Conservation (phyloP, 2,113 vertebrate species). For the Okapia johnstoni region DNA sequence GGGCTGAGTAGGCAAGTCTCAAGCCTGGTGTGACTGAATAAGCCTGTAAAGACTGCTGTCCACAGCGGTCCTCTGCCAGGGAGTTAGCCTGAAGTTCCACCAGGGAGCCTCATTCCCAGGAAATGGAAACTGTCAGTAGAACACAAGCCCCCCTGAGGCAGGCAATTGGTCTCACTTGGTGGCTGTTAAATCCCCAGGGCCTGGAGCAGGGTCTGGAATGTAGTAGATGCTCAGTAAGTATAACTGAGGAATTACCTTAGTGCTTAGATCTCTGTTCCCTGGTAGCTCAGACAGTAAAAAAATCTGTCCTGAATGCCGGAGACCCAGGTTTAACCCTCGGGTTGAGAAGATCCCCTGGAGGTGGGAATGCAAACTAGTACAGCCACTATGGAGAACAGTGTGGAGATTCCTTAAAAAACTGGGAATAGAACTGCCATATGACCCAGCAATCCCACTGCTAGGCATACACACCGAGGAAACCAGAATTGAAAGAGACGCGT, state of each 20-base stretch:
- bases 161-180: neutral
- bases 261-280: neutral
- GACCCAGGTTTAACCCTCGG: neutral
- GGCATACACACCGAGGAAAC: too few species aligned
- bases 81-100: neutral
- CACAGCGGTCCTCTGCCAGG: rapidly evolving
- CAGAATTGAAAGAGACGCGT: too few species aligned
- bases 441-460: too few species aligned
- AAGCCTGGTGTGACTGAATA: neutral
- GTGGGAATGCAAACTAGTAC: too few species aligned
- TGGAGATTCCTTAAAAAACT: too few species aligned
- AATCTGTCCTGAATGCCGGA: neutral
- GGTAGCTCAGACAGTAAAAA: neutral
- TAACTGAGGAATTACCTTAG: neutral
- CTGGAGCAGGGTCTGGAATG: neutral
- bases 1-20: neutral
- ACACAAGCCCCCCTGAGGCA: neutral
- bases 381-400: too few species aligned
- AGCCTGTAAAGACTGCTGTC: neutral
- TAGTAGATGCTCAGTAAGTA: neutral
- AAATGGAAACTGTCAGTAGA: neutral
- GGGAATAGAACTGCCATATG: too few species aligned
- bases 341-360: neutral
- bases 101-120: neutral
- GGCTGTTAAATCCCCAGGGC: neutral